Conservation (phyloP, 1,140 invertebrate species). For the Trichonephila clavata region DNA sequence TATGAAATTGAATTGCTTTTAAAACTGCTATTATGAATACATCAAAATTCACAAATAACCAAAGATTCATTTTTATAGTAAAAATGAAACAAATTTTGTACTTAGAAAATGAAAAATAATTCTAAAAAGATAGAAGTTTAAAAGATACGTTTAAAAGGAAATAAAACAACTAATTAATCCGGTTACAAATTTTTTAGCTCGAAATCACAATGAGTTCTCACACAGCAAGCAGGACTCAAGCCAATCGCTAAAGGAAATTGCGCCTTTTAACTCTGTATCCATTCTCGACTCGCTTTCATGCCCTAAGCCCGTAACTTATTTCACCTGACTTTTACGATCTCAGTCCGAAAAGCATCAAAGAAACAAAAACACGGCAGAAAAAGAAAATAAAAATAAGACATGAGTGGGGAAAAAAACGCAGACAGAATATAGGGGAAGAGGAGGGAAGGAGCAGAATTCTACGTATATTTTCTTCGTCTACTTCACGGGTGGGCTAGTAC, state of each 20-base stretch:
- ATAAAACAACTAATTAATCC: too few relatives aligned
- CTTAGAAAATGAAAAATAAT: too few relatives aligned
- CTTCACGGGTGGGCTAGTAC: constrained; percentile 61
- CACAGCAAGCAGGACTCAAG: background rate
- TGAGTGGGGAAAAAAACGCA: background rate
- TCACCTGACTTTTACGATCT: constrained; percentile 60
- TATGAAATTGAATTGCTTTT: too few relatives aligned
- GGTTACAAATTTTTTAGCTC: too few relatives aligned
- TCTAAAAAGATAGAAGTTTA: too few relatives aligned
- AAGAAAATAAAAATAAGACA: background rate
- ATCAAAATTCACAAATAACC: too few relatives aligned
- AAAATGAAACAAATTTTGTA: too few relatives aligned
- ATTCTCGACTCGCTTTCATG: constrained; percentile 48
- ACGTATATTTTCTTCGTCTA: constrained; percentile 30
- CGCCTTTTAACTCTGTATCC: constrained; percentile 45
- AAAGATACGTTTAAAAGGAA: too few relatives aligned
- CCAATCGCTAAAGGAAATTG: background rate
- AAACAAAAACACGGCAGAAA: constrained; percentile 25
- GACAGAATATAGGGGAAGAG: constrained; percentile 22
- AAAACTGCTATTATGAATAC: too few relatives aligned
- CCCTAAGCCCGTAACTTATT: constrained; percentile 38
- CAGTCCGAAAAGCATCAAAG: constrained; percentile 58
- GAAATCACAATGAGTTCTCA: background rate
- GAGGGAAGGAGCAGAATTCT: background rate
- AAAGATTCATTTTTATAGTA: too few relatives aligned